Evolutionary conservation across 2,888 invertebrate species (phyloP).

Genomic region (Protodeltote pygarga): DNA sequence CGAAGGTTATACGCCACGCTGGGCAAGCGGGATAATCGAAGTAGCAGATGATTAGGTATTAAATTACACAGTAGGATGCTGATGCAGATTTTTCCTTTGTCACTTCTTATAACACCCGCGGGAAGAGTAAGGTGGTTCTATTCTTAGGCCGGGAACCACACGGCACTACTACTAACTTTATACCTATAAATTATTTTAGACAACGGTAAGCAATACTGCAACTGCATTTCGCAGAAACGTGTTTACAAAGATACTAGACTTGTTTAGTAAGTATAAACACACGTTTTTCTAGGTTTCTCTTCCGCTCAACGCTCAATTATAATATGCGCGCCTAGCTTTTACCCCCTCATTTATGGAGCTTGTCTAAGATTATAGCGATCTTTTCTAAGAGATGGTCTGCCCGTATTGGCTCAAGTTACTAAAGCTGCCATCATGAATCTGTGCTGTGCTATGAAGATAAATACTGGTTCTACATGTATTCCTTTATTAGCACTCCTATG

Average conservation of each 20-base stretch:
- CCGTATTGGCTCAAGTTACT: conserved; percentile 4
- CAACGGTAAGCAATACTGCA: too few species aligned
- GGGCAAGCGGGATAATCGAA: too few species aligned
- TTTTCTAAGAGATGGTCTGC: conserved; percentile 23
- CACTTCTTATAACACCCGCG: too few species aligned
- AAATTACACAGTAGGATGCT: too few species aligned
- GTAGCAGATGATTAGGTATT: too few species aligned
- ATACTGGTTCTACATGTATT: background rate
- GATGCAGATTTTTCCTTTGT: too few species aligned
- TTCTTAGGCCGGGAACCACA: too few species aligned
- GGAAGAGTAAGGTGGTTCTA: too few species aligned
- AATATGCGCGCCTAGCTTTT: conserved; percentile 33
- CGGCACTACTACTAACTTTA: too few species aligned
- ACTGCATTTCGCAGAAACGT: conserved; percentile 8
- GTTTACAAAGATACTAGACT: conserved; percentile 36
- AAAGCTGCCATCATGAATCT: background rate
- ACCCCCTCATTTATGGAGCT: conserved; percentile 28
- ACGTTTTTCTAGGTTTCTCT: conserved; percentile 62
- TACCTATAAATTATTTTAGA: too few species aligned
- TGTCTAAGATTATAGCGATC: conserved; percentile 16
- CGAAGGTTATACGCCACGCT: too few species aligned
- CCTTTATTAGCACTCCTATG: too few species aligned
- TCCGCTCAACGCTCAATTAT: conserved; percentile 49
- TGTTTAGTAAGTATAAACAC: conserved; percentile 38
- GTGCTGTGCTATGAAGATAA: background rate